Conservation (phyloP, 2,113 vertebrate genomes). For the Perca fluviatilis region DNA sequence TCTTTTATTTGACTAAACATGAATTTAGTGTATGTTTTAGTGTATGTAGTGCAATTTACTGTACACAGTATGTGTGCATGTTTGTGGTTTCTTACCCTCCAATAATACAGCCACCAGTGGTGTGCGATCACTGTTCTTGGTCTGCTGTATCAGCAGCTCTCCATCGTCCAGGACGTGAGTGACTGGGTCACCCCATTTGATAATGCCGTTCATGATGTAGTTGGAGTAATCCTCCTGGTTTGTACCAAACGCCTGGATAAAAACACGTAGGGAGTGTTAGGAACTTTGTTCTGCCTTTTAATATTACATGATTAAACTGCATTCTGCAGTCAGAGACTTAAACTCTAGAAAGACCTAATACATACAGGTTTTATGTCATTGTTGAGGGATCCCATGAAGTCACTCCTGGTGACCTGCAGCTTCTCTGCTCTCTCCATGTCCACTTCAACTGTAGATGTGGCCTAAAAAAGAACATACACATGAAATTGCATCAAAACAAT, state of each 20-base stretch:
- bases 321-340: not conserved
- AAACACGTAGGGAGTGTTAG: not conserved
- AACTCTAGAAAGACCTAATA: not conserved
- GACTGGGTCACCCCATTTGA: slow-evolving; percentile 98
- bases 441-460: slow-evolving; percentile 96
- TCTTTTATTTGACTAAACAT: not conserved
- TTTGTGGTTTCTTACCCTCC: slow-evolving; percentile 87
- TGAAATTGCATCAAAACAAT: not conserved
- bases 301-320: not conserved
- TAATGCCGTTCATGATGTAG: slow-evolving; percentile 99
- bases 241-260: slow-evolving; percentile 93
- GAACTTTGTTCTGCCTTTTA: not conserved
- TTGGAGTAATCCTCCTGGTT: slow-evolving; percentile 98
- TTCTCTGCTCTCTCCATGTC: slow-evolving; percentile 98
- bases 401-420: slow-evolving; percentile 91
- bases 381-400: slow-evolving; percentile 95
- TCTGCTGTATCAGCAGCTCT: slow-evolving; percentile 97
- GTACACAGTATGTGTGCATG: not conserved
- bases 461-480: slow-evolving; percentile 77
- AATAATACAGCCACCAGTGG: slow-evolving; percentile 95
- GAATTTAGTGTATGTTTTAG: not conserved
- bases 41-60: not conserved
- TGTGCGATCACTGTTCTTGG: slow-evolving; percentile 98
- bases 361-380: slow-evolving; percentile 98
- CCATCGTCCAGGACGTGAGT: slow-evolving; percentile 94